Base-by-base conservation (phyloP, 2,888 invertebrate species). In the Cetonia aurata region DNA sequence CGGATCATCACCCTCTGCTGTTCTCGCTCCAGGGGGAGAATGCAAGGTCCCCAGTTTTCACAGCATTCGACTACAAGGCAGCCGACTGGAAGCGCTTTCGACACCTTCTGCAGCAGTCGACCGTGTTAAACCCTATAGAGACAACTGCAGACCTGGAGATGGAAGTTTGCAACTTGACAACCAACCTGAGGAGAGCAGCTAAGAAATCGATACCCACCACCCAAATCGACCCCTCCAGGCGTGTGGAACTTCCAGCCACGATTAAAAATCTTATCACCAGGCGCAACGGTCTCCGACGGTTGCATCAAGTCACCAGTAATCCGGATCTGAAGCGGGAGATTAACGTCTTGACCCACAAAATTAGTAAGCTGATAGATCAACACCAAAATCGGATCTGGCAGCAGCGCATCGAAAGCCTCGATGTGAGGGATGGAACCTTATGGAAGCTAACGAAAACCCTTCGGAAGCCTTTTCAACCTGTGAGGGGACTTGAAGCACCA, bases 31-130 rank as follows among this genome's bases (percentile, higher is more conserved):
- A 41, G 37, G 9, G 17, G 33, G 31, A 6, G n/a, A 12, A 41
- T 6, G 41, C 9, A 59, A 10, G 9, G 42, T 6, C 1, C 6
- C 6, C 31, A 12, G n/a, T n/a, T n/a, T n/a, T n/a, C n/a, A n/a
- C n/a, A 67, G 33, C n/a, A 33, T 12, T 37, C 13, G 13, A 25
- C 33, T 70, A 67, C 41, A 33, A 1, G 12, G 6, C 25, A 19
- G 37, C 70, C n/a, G 42, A 70, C 42, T 70, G 70, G 67, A 67
- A 13, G 6, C 25, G 19, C 6, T 50, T 52, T 42, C 48, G 67
- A 13, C 13, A 13, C 6, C n/a, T 10, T 1, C 53, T 48, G 1
- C 13, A 68, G 31, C n/a, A 19, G 46, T 13, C 12, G 13, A 13
- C 12, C 13, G n/a, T n/a, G n/a, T n/a, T n/a, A n/a, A n/a, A n/a